phyloP scores from a whole-genome alignment of 2,113 vertebrate species.

The Rousettus leschenaultii region DNA sequence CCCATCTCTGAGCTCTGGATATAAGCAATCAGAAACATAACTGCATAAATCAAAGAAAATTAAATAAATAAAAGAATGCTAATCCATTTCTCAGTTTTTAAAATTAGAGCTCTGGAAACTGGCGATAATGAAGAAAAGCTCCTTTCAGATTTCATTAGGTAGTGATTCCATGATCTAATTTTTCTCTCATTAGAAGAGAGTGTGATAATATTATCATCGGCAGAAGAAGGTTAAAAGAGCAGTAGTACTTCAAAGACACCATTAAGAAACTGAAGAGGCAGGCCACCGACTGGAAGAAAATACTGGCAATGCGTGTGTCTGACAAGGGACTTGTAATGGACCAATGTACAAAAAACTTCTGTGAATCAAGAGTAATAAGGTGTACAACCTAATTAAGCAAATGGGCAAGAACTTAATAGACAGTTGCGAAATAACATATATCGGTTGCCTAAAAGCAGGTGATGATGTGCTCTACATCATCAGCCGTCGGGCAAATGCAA shows the following conservation, averaged over 20 bases:
- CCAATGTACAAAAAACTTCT: not conserved
- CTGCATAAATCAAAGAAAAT: conserved; percentile 28
- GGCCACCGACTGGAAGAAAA: not conserved
- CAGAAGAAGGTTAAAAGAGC: conserved; percentile 36
- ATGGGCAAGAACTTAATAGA: not conserved
- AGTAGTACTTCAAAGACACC: not conserved
- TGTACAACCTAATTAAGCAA: not conserved
- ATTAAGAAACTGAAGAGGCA: conserved; percentile 3
- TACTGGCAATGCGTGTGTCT: not conserved
- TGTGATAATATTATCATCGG: conserved; percentile 12
- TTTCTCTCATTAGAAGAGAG: conserved; percentile 24
- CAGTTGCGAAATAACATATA: not conserved
- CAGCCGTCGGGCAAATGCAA: not conserved
- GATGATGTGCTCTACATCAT: not conserved
- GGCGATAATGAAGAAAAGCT: conserved; percentile 38
- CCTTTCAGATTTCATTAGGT: conserved; percentile 27
- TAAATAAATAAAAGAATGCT: conserved; percentile 17
- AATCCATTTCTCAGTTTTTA: conserved; percentile 11
- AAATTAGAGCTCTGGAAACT: conserved; percentile 33
- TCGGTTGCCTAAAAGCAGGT: not conserved
- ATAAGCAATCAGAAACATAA: not conserved
- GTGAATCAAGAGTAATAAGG: not conserved
- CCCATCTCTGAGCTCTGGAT: not conserved
- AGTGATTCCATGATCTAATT: conserved; percentile 24
- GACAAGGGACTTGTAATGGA: not conserved